Evolutionary conservation across 2,888 invertebrate species (phyloP), one percentile per base, ranked within the genome.

Genomic region (Ctenicera cuprea): DNA sequence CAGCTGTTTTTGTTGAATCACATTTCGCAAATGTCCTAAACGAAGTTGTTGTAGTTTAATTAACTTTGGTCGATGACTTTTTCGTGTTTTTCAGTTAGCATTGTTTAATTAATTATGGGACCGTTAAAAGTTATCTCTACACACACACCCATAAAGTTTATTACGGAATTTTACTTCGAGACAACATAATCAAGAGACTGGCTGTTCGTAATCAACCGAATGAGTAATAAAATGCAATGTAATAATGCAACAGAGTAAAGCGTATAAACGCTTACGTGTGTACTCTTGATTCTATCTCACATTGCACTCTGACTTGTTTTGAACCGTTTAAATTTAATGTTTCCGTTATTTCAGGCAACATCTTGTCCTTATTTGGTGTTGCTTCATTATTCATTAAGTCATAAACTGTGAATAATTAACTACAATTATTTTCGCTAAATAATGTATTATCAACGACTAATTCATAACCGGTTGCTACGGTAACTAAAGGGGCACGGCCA

Each of bases 221-320:
- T 30, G 69, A 62, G 62, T 18, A 62, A 62, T 69, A 69, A 69
- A 69, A 52, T 69, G 61, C 69, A 69, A 52, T 20, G 59, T 61
- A 68, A 68, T 68, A 68, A 68, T 68, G 68, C 68, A 68, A 68
- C 68, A 68, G 68, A 48, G 68, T 68, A 68, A 68, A 59, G 48
- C 41, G 38, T 33, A 9, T 41, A 65, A 52, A 52, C 26, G 26
- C 3, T 50, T 20, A 26, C 18, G 1, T 33, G 9, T 26, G 5
- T n/a, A 43, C 41, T 14, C n/a, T 43, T 43, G 41, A 43, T 43
- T 43, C 26, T 5, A 14, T 43, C 38, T 38, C 9, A 38, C 14
- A 43, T 45, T 45, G 45, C 18, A 18, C 16, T 9, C 45, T 45
- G 41, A 14, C 41, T 43, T 43, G n/a, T 43, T 43, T 43, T 43